Conservation (phyloP, 2,797 vertebrate species). For the Betta splendens region DNA sequence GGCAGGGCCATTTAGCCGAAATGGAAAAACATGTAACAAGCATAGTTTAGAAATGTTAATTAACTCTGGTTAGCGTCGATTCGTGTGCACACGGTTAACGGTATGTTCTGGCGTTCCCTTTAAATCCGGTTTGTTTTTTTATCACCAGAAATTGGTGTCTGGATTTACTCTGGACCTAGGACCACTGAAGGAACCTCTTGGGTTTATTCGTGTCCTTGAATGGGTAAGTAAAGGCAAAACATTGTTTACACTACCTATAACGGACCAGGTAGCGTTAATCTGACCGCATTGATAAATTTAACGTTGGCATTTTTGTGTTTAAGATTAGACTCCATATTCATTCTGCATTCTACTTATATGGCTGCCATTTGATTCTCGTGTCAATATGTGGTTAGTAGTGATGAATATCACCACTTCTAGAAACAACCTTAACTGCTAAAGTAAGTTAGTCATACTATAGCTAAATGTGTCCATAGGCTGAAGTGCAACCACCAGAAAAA, state of each 20-base stretch:
- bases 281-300: no score
- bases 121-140: constrained; percentile 3
- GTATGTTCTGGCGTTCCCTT: neutral
- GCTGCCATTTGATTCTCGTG: constrained; percentile 7
- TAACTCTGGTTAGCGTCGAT: neutral
- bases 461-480: neutral
- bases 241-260: no score
- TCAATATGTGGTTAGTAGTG: neutral
- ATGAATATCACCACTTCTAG: neutral
- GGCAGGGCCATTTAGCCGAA: constrained; percentile 55
- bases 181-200: constrained; percentile 82
- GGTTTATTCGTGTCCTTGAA: constrained; percentile 83
- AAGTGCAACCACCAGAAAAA: neutral
- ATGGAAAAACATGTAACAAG: constrained; percentile 50
- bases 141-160: constrained; percentile 61
- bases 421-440: no score
- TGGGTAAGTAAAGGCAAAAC: constrained; percentile 73
- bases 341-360: neutral
- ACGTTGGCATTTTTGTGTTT: no score
- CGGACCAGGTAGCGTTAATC: no score
- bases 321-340: no score
- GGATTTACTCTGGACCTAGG: constrained; percentile 79
- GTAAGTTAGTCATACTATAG: neutral
- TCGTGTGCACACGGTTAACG: neutral
- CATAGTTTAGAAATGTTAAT: neutral